These are phyloP conservation scores for Rhingia rostrata DNA, from an alignment of 2,888 invertebrate species.

Conservation along the genomic window DNA sequence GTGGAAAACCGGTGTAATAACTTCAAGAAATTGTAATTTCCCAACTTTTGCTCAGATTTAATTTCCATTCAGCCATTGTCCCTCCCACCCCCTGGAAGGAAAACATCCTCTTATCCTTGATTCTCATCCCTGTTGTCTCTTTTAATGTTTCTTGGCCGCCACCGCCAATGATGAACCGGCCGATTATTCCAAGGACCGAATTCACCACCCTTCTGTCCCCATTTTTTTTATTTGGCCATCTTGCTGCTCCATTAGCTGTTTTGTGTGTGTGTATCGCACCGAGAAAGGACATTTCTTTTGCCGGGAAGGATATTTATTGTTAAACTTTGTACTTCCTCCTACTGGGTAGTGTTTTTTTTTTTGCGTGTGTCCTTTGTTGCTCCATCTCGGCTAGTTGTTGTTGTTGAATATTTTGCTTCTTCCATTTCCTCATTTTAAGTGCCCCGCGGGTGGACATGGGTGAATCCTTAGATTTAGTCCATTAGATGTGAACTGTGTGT, in stretches of 20 bases:
- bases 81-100: neutral
- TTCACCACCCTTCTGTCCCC: conserved; percentile 15
- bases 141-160: conserved; percentile 64
- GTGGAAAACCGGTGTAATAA: conserved; percentile 72
- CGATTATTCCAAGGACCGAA: conserved; percentile 62
- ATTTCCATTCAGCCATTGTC: conserved; percentile 63
- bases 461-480: conserved; percentile 70
- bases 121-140: conserved; percentile 42
- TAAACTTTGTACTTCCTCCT: conserved; percentile 70
- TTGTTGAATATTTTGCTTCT: conserved; percentile 71
- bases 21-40: conserved; percentile 74
- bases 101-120: conserved; percentile 49
- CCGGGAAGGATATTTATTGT: conserved; percentile 73
- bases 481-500: conserved; percentile 50
- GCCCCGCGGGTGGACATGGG: conserved; percentile 71
- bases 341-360: conserved; percentile 12
- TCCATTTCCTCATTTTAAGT: conserved; percentile 72
- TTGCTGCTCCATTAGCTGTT: conserved; percentile 74
- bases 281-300: conserved; percentile 68
- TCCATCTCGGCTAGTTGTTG: conserved; percentile 15
- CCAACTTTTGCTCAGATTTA: conserved; percentile 73
- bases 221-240: conserved; percentile 38
- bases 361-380: neutral
- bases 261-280: conserved; percentile 52
- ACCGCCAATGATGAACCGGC: conserved; percentile 65